Percentiles rank a stretch among this genome's conserved stretches.
phyloP scores from a whole-genome alignment of 1,140 invertebrate genomes.

The Thaumetopoea pityocampa region DNA sequence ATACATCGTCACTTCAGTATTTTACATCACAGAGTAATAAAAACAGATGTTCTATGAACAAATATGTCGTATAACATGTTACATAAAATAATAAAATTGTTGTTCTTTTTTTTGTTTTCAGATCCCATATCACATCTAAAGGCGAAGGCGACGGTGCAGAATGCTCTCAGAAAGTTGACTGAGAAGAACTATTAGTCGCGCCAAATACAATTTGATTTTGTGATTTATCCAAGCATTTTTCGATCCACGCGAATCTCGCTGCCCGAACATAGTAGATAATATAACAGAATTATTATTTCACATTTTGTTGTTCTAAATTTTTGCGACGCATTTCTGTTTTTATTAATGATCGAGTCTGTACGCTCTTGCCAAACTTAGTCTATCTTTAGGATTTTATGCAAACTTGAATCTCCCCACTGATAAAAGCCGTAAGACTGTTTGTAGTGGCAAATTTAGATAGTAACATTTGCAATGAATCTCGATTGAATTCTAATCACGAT shows the following conservation, averaged over 20 bases:
- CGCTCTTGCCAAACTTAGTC: slow-evolving; percentile 34
- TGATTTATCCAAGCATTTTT: slow-evolving; percentile 49
- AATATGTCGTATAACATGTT: too few species aligned
- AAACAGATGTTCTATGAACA: slow-evolving; percentile 1
- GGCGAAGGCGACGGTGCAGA: slow-evolving; percentile 72
- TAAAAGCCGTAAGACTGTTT: slow-evolving; percentile 29
- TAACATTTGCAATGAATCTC: slow-evolving; percentile 23
- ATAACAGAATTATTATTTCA: too few species aligned
- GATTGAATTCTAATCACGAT: slow-evolving; percentile 5
- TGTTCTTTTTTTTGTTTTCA: slow-evolving; percentile 57
- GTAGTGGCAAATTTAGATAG: slow-evolving; percentile 32
- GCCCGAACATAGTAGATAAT: slow-evolving; percentile 5
- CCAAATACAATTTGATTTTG: slow-evolving; percentile 28
- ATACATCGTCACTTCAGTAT: slow-evolving; percentile 8
- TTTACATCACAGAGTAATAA: slow-evolving; percentile 11
- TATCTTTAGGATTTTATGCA: slow-evolving; percentile 12
- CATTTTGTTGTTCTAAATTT: too few species aligned
- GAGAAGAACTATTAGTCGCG: slow-evolving; percentile 56
- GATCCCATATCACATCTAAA: slow-evolving; percentile 69
- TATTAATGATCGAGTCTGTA: slow-evolving; percentile 23
- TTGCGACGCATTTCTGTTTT: slow-evolving; percentile 7
- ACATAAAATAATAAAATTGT: too few species aligned
- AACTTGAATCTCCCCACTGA: slow-evolving; percentile 23
- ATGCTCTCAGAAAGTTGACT: slow-evolving; percentile 71
- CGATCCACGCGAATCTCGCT: slow-evolving; percentile 12